Evolutionary conservation across 1,140 invertebrate species (phyloP).

Genomic region (Battus philenor): DNA sequence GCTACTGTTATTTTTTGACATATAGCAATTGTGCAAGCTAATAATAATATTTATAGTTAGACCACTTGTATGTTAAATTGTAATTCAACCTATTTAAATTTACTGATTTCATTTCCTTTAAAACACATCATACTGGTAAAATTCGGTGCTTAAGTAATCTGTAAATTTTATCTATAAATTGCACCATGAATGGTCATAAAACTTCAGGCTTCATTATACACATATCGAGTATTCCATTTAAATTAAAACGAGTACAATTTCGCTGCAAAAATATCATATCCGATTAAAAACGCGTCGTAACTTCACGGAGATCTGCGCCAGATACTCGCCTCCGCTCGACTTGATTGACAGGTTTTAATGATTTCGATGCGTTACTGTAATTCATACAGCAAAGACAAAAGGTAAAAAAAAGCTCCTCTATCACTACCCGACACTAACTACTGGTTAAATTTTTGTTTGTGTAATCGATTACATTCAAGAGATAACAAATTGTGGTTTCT

Average conservation of each 20-base stretch:
- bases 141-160: no score
- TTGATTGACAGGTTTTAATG: slow-evolving; percentile 45
- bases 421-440: slow-evolving; percentile 33
- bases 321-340: slow-evolving; percentile 20
- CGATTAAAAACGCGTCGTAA: slow-evolving; percentile 13
- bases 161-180: no score
- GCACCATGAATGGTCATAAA: no score
- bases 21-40: no score
- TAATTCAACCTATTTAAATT: no score
- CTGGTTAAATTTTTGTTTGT: slow-evolving; percentile 46
- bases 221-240: no score
- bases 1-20: not conserved
- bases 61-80: no score
- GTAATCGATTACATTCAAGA: slow-evolving; percentile 34
- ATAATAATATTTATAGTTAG: no score
- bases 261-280: slow-evolving; percentile 8
- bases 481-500: slow-evolving; percentile 32
- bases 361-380: slow-evolving; percentile 40
- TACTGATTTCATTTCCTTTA: no score
- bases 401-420: slow-evolving; percentile 21
- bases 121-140: no score
- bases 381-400: slow-evolving; percentile 33
- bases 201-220: no score
- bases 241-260: no score
- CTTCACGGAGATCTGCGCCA: slow-evolving; percentile 17